Percentiles rank a stretch among this genome's conserved stretches.
Evolutionary conservation across 2,797 vertebrate genomes (phyloP).

Genomic region (Pyrocephalus nanus): DNA sequence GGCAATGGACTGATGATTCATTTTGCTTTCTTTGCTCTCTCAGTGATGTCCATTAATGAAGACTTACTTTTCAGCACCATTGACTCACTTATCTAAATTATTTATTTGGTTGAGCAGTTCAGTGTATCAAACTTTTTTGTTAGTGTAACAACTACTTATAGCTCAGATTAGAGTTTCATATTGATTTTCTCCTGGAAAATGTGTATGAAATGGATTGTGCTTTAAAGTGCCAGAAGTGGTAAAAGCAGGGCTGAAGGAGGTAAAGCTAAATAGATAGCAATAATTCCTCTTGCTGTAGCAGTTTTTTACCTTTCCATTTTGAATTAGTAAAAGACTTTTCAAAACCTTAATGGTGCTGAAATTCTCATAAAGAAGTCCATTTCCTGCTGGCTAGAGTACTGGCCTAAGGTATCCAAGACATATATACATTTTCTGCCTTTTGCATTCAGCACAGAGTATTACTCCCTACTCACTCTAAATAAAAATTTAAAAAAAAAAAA

Average conservation of each 20-base stretch:
- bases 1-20: conserved; percentile 52
- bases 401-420: not conserved
- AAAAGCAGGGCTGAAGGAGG: not conserved
- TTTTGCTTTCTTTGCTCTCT: conserved; percentile 61
- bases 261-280: not conserved
- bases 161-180: conserved; percentile 32
- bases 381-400: not conserved
- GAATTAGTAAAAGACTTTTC: not conserved
- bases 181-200: conserved; percentile 48
- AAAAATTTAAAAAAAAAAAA: not conserved
- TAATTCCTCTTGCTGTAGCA: not conserved
- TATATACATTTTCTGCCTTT: not conserved
- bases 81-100: conserved; percentile 64
- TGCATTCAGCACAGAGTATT: not conserved
- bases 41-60: conserved; percentile 63
- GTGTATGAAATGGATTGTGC: conserved; percentile 28
- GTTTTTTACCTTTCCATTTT: not conserved
- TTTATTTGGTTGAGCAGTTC: conserved; percentile 58
- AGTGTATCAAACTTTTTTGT: conserved; percentile 49
- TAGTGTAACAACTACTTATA: conserved; percentile 9
- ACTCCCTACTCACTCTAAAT: not conserved
- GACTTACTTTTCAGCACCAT: conserved; percentile 42
- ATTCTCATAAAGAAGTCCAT: not conserved
- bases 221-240: conserved; percentile 21
- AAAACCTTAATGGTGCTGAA: not conserved